Percentiles rank a stretch among this genome's conserved stretches.
Evolutionary conservation across 2,797 vertebrate genomes (phyloP).

Genomic region (Anguilla anguilla): DNA sequence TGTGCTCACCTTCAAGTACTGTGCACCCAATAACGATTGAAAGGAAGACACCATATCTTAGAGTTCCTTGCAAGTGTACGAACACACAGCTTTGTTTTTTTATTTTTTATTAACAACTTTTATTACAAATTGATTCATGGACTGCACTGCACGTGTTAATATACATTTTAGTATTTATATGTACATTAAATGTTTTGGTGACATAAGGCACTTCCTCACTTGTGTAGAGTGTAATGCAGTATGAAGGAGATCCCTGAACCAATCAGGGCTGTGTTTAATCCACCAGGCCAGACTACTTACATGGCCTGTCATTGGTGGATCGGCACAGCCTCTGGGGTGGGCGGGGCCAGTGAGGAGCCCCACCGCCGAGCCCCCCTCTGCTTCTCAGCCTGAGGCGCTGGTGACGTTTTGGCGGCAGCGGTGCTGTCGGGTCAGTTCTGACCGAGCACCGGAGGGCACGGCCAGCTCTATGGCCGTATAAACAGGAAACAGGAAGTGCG

Average conservation of each 20-base stretch:
- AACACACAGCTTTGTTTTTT: not conserved
- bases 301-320: not conserved
- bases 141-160: conserved; percentile 58
- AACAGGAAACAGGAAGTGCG: not conserved
- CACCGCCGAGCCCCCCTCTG: not conserved
- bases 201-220: conserved; percentile 31
- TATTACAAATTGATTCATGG: conserved; percentile 72
- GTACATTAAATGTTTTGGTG: conserved; percentile 53
- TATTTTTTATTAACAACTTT: conserved; percentile 41
- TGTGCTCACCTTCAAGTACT: not conserved
- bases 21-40: not conserved
- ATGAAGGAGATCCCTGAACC: not conserved
- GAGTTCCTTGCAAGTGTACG: not conserved
- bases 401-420: not conserved
- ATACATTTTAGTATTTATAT: conserved; percentile 58
- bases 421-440: not conserved
- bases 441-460: not conserved
- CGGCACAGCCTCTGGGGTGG: not conserved
- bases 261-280: not conserved
- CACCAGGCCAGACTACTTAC: not conserved
- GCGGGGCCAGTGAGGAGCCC: too few relatives aligned
- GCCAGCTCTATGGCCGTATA: too few relatives aligned
- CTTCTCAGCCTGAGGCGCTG: not conserved
- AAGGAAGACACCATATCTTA: not conserved
- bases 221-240: not conserved